These are phyloP conservation scores for Synergus umbraculus DNA, from an alignment of 2,888 invertebrate species.

Conservation along the genomic window DNA sequence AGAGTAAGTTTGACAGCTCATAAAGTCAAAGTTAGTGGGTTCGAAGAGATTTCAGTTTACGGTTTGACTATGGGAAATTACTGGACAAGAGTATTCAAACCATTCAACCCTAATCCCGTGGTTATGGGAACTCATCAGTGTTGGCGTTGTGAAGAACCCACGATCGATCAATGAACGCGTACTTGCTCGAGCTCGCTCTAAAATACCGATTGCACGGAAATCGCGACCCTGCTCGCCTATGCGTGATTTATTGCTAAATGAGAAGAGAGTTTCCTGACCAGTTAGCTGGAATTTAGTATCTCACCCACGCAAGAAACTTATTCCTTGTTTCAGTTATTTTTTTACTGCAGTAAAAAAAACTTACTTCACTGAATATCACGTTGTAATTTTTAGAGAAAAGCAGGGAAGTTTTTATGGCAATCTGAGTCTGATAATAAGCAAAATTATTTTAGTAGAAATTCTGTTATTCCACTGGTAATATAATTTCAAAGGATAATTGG, in stretches of 20 bases:
- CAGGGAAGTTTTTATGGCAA: slow-evolving; percentile 19
- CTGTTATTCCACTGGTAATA: neutral
- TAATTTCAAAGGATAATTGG: slow-evolving; percentile 8
- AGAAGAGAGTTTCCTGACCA: slow-evolving; percentile 39
- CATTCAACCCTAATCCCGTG: slow-evolving; percentile 33
- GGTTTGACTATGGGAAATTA: slow-evolving; percentile 29
- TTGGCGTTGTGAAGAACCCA: slow-evolving; percentile 14
- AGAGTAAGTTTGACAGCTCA: neutral
- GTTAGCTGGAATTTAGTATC: slow-evolving; percentile 39
- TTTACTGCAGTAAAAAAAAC: neutral
- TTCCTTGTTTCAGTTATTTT: slow-evolving; percentile 11
- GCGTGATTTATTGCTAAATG: slow-evolving; percentile 40
- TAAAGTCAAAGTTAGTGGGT: neutral
- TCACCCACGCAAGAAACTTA: slow-evolving; percentile 32
- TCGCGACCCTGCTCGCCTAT: slow-evolving; percentile 38
- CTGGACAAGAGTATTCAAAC: slow-evolving; percentile 30
- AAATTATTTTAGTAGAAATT: slow-evolving; percentile 26
- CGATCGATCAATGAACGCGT: slow-evolving; percentile 38
- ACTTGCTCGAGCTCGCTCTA: slow-evolving; percentile 30
- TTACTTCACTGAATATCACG: neutral
- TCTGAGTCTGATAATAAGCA: slow-evolving; percentile 21
- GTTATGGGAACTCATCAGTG: slow-evolving; percentile 31
- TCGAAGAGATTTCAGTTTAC: neutral
- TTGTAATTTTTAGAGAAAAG: slow-evolving; percentile 18
- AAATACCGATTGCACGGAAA: slow-evolving; percentile 35